Percentiles rank a stretch among this genome's conserved stretches.
phyloP scores from a whole-genome alignment of 2,113 vertebrate species.

The Sinosuthora webbiana region DNA sequence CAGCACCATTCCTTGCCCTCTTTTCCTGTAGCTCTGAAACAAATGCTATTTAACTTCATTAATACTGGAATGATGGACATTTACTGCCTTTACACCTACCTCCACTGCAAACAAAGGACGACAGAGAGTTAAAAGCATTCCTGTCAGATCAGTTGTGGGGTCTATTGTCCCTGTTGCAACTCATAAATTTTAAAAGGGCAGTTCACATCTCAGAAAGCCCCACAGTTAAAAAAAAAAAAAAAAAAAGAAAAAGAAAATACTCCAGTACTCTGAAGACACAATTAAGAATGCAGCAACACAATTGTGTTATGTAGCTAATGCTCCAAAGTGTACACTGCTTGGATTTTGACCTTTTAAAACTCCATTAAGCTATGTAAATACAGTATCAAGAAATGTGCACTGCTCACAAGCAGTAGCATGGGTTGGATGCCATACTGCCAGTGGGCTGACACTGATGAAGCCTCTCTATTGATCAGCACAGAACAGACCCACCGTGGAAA shows the following conservation, averaged over 20 bases:
- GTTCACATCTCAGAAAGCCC: background rate
- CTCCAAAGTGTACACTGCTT: slow-evolving; percentile 42
- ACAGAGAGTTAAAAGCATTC: background rate
- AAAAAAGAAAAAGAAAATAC: background rate
- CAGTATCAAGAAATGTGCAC: slow-evolving; percentile 52
- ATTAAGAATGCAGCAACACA: slow-evolving; percentile 54
- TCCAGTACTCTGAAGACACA: background rate
- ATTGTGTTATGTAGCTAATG: slow-evolving; percentile 20
- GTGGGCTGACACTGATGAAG: background rate
- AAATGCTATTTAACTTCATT: background rate
- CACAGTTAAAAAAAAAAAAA: background rate
- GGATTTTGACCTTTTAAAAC: slow-evolving; percentile 74
- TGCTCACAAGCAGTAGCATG: slow-evolving; percentile 39
- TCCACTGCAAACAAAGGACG: background rate
- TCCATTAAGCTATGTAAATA: slow-evolving; percentile 77
- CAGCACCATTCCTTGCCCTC: background rate
- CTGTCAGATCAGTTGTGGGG: background rate
- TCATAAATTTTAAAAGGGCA: background rate
- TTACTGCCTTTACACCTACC: background rate
- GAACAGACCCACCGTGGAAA: background rate
- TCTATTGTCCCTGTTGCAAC: background rate
- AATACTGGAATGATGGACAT: background rate
- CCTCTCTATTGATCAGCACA: slow-evolving; percentile 28
- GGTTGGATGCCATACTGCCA: background rate
- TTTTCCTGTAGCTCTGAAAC: background rate